Percentiles rank a stretch among this genome's conserved stretches.
phyloP scores from a whole-genome alignment of 2,797 vertebrate species.

The Iguana delicatissima region DNA sequence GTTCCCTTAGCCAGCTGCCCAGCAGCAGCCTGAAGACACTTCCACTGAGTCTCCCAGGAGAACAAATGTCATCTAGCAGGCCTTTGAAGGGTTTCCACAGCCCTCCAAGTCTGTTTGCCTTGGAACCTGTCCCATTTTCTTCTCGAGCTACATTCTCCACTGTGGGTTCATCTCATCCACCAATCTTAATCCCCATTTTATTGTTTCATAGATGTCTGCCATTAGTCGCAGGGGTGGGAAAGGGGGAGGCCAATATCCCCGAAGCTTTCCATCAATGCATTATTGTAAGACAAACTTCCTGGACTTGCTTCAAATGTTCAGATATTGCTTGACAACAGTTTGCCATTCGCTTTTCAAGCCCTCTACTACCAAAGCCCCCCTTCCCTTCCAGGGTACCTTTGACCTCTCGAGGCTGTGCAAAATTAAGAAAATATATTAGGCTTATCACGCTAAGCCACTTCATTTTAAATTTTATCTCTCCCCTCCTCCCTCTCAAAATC shows the following conservation, averaged over 20 bases:
- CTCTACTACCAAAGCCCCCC: neutral
- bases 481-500: constrained; percentile 29
- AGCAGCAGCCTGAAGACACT: constrained; percentile 47
- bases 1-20: constrained; percentile 12
- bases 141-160: constrained; percentile 22
- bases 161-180: constrained; percentile 50
- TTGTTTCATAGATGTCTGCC: constrained; percentile 46
- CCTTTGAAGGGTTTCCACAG: constrained; percentile 26
- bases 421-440: constrained; percentile 37
- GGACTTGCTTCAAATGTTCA: constrained; percentile 22
- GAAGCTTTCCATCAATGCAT: constrained; percentile 28
- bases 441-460: constrained; percentile 41
- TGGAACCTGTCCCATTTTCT: constrained; percentile 57
- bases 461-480: constrained; percentile 55
- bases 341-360: neutral
- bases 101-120: constrained; percentile 43
- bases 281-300: constrained; percentile 40
- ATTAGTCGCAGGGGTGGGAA: constrained; percentile 29
- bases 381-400: constrained; percentile 27
- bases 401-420: constrained; percentile 30
- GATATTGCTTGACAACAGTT: neutral
- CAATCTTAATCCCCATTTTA: constrained; percentile 44
- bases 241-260: neutral
- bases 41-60: constrained; percentile 43
- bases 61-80: constrained; percentile 34